A percentile compares a stretch with the other conserved stretches of the same genome.
phyloP scores from a whole-genome alignment of 2,113 vertebrate species.

The Anguilla rostrata region DNA sequence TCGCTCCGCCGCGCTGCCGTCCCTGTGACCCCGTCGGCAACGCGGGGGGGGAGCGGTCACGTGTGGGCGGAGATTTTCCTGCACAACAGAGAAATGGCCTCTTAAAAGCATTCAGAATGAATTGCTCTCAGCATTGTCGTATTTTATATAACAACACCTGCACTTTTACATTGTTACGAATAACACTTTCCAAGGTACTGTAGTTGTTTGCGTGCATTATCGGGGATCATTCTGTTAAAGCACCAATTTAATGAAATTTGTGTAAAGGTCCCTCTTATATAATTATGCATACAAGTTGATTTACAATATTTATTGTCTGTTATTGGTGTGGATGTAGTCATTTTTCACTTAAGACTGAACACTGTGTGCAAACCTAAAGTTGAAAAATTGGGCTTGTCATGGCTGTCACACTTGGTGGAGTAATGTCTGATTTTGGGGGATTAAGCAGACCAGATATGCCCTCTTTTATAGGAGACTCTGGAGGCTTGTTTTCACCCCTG shows the following conservation, averaged over 20 bases:
- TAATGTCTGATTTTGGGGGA: not conserved
- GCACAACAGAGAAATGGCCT: not conserved
- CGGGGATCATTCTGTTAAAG: not conserved
- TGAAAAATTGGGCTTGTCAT: not conserved
- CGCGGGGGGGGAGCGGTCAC: not conserved
- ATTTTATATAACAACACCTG: not conserved
- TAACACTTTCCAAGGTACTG: not conserved
- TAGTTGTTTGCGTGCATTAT: not conserved
- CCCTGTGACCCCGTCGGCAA: not conserved
- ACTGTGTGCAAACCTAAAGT: not conserved
- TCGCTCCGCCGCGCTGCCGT: not conserved
- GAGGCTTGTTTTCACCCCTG: not conserved
- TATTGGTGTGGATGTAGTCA: not conserved
- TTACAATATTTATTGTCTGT: not conserved
- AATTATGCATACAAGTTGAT: not conserved
- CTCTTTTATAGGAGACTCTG: not conserved
- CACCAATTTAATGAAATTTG: not conserved
- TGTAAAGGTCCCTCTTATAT: not conserved
- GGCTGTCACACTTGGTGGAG: not conserved
- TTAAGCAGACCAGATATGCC: not conserved
- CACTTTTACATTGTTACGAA: not conserved
- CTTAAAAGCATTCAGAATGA: not conserved
- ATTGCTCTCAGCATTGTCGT: not conserved
- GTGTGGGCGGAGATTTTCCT: not conserved
- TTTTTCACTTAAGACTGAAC: not conserved